phyloP scores from a whole-genome alignment of 2,888 invertebrate species.

The Acleris sparsana region DNA sequence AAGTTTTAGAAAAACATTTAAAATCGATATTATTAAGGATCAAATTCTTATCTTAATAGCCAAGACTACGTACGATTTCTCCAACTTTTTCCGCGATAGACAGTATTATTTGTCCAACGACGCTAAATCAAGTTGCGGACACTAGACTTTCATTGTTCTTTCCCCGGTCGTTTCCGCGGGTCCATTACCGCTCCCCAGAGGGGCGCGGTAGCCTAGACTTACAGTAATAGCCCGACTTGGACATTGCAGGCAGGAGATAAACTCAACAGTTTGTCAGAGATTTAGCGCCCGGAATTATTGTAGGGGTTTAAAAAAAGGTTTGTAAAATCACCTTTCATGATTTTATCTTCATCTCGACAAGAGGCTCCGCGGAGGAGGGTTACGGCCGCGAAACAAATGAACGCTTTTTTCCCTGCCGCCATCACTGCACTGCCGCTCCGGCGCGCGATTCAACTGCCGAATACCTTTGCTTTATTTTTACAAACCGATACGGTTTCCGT shows the following conservation, averaged over 20 bases:
- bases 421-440: conserved; percentile 48
- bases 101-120: conserved; percentile 59
- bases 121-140: conserved; percentile 70
- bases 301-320: conserved; percentile 25
- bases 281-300: conserved; percentile 32
- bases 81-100: conserved; percentile 39
- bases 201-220: conserved; percentile 59
- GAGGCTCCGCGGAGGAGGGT: conserved; percentile 44
- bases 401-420: conserved; percentile 43
- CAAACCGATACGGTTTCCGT: conserved; percentile 30
- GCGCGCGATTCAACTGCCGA: conserved; percentile 44
- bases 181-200: conserved; percentile 68
- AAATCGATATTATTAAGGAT: too few species aligned
- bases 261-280: conserved; percentile 41
- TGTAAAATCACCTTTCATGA: conserved; percentile 66
- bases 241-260: conserved; percentile 45
- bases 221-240: conserved; percentile 55
- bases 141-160: conserved; percentile 63
- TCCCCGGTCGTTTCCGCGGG: conserved; percentile 68
- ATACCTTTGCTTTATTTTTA: conserved; percentile 27
- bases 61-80: conserved; percentile 4
- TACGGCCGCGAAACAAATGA: conserved; percentile 47
- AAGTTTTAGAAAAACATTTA: too few species aligned
- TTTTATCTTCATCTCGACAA: conserved; percentile 75
- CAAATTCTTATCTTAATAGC: too few species aligned